Base-by-base conservation (phyloP, 2,888 invertebrate genomes). In the Mechanitis messenoides region DNA sequence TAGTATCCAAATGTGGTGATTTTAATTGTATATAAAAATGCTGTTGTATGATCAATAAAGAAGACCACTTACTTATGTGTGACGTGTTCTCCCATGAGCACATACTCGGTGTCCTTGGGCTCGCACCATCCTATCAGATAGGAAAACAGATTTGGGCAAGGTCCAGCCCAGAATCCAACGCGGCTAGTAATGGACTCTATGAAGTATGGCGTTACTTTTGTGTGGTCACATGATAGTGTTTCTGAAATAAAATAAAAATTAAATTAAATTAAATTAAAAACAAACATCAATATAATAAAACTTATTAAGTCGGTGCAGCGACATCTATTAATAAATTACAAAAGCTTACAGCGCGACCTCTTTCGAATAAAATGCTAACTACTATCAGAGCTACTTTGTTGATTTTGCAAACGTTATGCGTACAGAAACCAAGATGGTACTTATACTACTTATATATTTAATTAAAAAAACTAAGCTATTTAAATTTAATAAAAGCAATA, bases 201-300 rank as follows among this genome's bases (percentile, higher is more conserved):
- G 80, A 96, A 96, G 80, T 96, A 96, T 9, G 96, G 96, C 2
- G 96, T 96, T 64, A 96, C 96, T 87, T 95, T 96, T 5, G 96
- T 96, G 79, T 96, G 96, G 81, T 96, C 96, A 80, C 96, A 96
- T 35, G 96, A 95, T 64, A 96, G 85, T 0, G 96, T 96, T 91
- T 95, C 96, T 96, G 82, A 28, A 85, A 42, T 35, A 35, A 35
- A 6, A 35, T 5, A 35, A 5, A 35, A 35, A 35, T 35, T 35
- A 35, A 5, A 5, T 3, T 35, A 35, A 5, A 5, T 3, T 35
- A 35, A 35, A 35, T 35, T 35, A 5, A 35, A 20, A 20, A 20
- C 20, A 20, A 20, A 20, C 20, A 20, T 35, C 35, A 35, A 5
- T 35, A 35, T 5, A 35, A 35, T 5, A 35, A 3, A 2, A 35